A percentile compares a stretch with the other conserved stretches of the same genome.
Evolutionary conservation across 2,113 vertebrate genomes (phyloP).

Genomic region (Poecile atricapillus): DNA sequence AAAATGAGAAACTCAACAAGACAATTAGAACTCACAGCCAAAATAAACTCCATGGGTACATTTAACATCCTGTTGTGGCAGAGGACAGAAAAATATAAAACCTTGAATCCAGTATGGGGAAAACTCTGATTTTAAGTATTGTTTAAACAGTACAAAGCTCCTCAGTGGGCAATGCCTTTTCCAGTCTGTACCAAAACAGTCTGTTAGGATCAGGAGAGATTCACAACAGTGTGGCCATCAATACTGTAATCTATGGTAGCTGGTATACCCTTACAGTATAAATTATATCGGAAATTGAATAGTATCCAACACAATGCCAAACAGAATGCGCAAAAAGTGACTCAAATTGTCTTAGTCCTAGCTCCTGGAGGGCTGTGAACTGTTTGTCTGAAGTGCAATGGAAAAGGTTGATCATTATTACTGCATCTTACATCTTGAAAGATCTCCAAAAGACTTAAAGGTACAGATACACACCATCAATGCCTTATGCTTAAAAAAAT

Average conservation of each 20-base stretch:
- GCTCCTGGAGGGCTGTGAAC: not conserved
- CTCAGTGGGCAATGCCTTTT: not conserved
- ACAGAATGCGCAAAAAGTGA: not conserved
- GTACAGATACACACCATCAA: not conserved
- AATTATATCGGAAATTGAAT: not conserved
- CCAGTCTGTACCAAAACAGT: not conserved
- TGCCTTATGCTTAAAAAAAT: not conserved
- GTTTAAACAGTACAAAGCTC: not conserved
- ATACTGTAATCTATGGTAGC: not conserved
- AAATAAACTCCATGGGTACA: not conserved
- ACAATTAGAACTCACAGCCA: not conserved
- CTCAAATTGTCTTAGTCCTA: not conserved
- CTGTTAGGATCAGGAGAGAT: not conserved
- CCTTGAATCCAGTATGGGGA: not conserved
- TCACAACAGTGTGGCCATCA: not conserved
- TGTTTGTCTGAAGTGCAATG: not conserved
- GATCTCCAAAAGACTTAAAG: not conserved
- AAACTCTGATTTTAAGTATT: not conserved
- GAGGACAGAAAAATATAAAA: not conserved
- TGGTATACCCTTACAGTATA: not conserved
- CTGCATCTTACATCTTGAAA: not conserved
- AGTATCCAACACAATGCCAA: not conserved
- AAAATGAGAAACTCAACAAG: not conserved
- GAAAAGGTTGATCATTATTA: not conserved
- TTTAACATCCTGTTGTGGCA: not conserved